These are phyloP conservation scores for Heliconius cydno DNA, from an alignment of 2,888 invertebrate genomes.

Conservation along the genomic window DNA sequence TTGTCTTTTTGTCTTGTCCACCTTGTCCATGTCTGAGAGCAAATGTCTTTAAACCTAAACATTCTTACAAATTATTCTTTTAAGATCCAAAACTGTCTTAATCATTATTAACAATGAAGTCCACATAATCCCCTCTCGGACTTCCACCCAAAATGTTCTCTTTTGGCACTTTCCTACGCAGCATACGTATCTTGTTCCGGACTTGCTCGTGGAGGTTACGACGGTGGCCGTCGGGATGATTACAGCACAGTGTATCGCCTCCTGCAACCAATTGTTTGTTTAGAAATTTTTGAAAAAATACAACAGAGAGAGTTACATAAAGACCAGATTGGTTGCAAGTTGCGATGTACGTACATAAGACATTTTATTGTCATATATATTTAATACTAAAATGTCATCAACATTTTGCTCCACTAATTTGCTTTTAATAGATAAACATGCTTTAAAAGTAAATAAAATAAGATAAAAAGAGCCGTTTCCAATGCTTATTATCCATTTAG, in stretches of 20 bases:
- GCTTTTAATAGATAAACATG: not conserved
- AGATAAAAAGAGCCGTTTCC: too few species aligned
- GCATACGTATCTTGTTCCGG: slow-evolving; percentile 60
- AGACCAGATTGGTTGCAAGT: slow-evolving; percentile 33
- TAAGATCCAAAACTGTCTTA: slow-evolving; percentile 44
- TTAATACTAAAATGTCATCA: not conserved
- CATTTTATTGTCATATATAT: too few species aligned
- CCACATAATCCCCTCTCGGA: slow-evolving; percentile 69
- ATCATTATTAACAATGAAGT: slow-evolving; percentile 78
- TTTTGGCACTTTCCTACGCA: slow-evolving; percentile 65
- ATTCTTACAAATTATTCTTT: too few species aligned
- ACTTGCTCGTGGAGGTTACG: slow-evolving; percentile 66
- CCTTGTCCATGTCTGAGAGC: too few species aligned
- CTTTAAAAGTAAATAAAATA: too few species aligned
- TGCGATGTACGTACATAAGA: not conserved
- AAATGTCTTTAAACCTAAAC: too few species aligned
- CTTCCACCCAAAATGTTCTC: slow-evolving; percentile 68
- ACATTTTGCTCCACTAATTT: not conserved
- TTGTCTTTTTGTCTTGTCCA: too few species aligned
- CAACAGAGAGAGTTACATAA: not conserved
- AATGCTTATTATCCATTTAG: too few species aligned
- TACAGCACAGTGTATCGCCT: slow-evolving; percentile 69
- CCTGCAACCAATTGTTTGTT: slow-evolving; percentile 75
- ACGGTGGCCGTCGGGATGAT: slow-evolving; percentile 68
- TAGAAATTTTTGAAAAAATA: slow-evolving; percentile 33